Evolutionary conservation across 1,140 invertebrate species (phyloP), one percentile per base, ranked within the genome.

Genomic region (Lordiphosa collinella): DNA sequence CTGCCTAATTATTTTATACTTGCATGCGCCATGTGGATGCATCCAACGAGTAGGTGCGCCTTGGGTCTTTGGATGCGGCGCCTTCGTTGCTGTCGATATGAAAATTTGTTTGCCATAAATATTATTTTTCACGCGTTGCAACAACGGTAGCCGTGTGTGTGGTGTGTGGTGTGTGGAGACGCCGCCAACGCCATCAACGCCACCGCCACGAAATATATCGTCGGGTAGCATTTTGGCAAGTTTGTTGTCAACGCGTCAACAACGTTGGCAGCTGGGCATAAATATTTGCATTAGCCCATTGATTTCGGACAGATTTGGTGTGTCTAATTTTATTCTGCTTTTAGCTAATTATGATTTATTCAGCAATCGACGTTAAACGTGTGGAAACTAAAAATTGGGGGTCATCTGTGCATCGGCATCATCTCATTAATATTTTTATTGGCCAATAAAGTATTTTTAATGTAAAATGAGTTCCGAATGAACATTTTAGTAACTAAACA

Each of bases 91-190:
- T 76, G 76, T 80, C 76, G 76, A 80, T 80, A 68, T 68, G 72
- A 75, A 82, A 82, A 82, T 82, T 82, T 82, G 78, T 84, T 84
- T 84, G 78, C 78, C 76, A 84, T 84, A 82, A 84, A 84, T 82
- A 84, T 82, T 74, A 53, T 65, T 79, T 79, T 79, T 79, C 74
- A 73, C 69, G 74, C 74, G 64, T 52, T 72, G 61, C 65, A 53
- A 67, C 76, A 55, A 44, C 41, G 22, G 76, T 80, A 80, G 75
- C 75, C 66, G 75, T 37, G 36, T 37, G 12, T 36, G 4, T 18
- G 53, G 32, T n/a, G 11, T 12, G n/a, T 12, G 10, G n/a, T 8
- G 16, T 46, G 43, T 47, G 44, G 35, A 71, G 60, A 59, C 35
- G 65, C 65, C 76, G 54, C 75, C 75, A 78, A 78, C 73, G 64